These are phyloP conservation scores for Pithys albifrons DNA, from an alignment of 2,113 vertebrate species.

Conservation along the genomic window DNA sequence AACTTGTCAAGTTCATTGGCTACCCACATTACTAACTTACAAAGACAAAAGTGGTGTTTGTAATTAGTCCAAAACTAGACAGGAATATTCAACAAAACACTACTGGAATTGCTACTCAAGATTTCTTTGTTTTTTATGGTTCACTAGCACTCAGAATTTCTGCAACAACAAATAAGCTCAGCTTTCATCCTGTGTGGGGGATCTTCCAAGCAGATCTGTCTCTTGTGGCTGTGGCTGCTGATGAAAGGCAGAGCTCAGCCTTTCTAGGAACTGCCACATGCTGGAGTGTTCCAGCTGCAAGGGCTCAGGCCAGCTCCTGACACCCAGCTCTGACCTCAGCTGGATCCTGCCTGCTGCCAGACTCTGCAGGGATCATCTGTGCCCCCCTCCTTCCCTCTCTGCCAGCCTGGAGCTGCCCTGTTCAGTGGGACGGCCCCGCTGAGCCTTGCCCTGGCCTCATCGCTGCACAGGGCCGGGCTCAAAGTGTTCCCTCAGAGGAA, in stretches of 20 bases:
- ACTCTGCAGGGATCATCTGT: background rate
- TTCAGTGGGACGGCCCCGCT: background rate
- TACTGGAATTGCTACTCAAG: background rate
- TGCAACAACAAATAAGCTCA: background rate
- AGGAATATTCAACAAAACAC: background rate
- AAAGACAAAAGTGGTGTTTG: background rate
- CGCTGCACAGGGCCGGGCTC: background rate
- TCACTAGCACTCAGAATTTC: background rate
- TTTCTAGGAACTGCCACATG: background rate
- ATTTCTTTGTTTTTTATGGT: background rate
- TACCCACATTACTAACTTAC: background rate
- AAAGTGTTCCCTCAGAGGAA: background rate
- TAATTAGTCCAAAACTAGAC: background rate
- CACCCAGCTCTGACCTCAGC: background rate
- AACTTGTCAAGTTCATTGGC: background rate
- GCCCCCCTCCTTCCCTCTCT: background rate
- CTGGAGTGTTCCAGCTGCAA: background rate
- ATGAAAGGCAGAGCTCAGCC: slow-evolving; percentile 20
- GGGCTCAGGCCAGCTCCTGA: background rate
- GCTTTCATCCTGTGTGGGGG: background rate
- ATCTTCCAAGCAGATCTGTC: background rate
- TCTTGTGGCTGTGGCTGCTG: background rate
- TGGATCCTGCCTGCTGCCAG: background rate
- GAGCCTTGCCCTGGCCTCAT: accelerated
- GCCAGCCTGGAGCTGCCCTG: background rate